These are phyloP conservation scores for Gymnocheta viridis DNA, from an alignment of 2,888 invertebrate genomes.

Conservation along the genomic window DNA sequence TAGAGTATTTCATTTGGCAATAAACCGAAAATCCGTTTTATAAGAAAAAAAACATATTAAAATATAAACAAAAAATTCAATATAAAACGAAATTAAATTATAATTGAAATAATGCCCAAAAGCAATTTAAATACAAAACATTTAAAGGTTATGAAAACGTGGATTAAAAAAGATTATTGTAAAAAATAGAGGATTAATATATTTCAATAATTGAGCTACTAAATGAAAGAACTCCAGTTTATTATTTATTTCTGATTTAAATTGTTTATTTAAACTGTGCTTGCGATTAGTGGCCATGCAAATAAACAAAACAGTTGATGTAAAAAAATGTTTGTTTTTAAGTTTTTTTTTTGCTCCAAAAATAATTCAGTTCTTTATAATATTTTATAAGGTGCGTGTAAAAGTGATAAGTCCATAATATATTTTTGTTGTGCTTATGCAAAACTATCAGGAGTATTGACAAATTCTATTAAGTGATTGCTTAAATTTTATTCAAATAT, in stretches of 20 bases:
- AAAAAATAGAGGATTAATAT: constrained; percentile 5
- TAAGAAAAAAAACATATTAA: neutral
- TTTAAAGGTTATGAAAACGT: neutral
- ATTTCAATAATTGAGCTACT: neutral
- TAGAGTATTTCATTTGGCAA: constrained; percentile 20
- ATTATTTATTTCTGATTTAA: neutral
- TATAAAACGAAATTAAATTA: neutral
- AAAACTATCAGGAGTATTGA: neutral
- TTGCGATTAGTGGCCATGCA: neutral
- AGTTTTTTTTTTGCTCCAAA: neutral
- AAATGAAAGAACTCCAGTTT: neutral
- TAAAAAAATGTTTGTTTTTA: neutral
- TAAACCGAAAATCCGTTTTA: constrained; percentile 23
- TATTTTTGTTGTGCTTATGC: neutral
- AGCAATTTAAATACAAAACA: neutral
- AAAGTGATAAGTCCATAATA: neutral
- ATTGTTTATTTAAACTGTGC: neutral
- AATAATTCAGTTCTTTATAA: neutral
- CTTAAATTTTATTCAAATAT: neutral
- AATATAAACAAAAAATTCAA: neutral
- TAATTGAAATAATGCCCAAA: neutral
- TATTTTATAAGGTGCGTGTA: neutral
- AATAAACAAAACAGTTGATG: neutral
- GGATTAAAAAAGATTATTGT: neutral
- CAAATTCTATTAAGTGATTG: neutral